Base-by-base conservation (phyloP, 2,888 invertebrate genomes). In the Cheilosia grossa region DNA sequence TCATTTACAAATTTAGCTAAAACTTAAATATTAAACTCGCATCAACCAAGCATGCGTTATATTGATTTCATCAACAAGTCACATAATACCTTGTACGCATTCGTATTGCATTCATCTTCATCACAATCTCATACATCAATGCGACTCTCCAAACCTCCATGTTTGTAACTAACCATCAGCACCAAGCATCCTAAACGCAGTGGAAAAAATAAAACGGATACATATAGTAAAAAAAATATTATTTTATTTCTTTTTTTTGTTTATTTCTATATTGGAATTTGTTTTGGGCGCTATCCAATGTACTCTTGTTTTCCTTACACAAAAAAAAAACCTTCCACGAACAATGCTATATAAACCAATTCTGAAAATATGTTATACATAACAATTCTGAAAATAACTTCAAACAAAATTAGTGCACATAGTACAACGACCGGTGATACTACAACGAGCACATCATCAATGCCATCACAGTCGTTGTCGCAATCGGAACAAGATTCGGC, bases 381-480 rank as follows among this genome's bases (percentile, higher is more conserved):
- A 67, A 67, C 49, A 47, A 44, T 24, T 53, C 30, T n/a, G 61
- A 53, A 47, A 17, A 19, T 2, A 9, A 9, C 17, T 47, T 19
- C 19, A n/a, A 47, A 49, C n/a, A 67, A 85, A 66, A 66, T 13
- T 59, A 75, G 58, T 81, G 64, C 73, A 87, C 77, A 64, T 63
- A 81, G 72, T 82, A 67, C 86, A 79, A 80, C 87, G 56, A 67
- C 79, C 61, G 61, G 78, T 58, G 33, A 87, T 78, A 78, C 88
- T 66, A 63, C 80, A 30, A 40, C 59, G 51, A 66, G 67, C 87
- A 86, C 85, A 69, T 53, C 85, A 53, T 78, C 69, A 61, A 74
- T 47, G 54, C 74, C 86, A 83, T 86, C 77, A 24, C 59, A 75
- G 30, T 64, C 63, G 17, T 27, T 69, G 15, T 63, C 77, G 58